A percentile compares a stretch with the other conserved stretches of the same genome.
Evolutionary conservation across 2,888 invertebrate species (phyloP).

Genomic region (Camptogramma bilineatum): DNA sequence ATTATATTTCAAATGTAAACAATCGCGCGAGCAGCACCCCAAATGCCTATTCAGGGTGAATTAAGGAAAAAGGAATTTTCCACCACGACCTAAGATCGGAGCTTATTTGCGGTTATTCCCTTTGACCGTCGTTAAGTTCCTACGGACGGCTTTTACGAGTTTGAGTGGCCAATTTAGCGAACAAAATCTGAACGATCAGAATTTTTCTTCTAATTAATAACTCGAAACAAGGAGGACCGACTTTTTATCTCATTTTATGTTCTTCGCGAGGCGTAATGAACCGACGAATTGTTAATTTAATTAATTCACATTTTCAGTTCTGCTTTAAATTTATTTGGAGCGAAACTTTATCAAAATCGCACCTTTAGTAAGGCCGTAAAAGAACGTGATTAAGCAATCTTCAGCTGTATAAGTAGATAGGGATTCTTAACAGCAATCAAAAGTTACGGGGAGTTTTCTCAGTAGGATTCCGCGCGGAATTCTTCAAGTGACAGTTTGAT

Average conservation of each 20-base stretch:
- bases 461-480: slow-evolving; percentile 82
- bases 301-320: slow-evolving; percentile 52
- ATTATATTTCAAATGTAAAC: slow-evolving; percentile 77
- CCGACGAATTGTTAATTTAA: slow-evolving; percentile 64
- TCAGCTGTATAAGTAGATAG: slow-evolving; percentile 75
- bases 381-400: slow-evolving; percentile 78
- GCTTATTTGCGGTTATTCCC: slow-evolving; percentile 86
- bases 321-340: slow-evolving; percentile 26
- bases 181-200: slow-evolving; percentile 83
- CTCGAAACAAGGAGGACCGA: slow-evolving; percentile 66
- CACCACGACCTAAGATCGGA: slow-evolving; percentile 78
- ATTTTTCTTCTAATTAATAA: slow-evolving; percentile 85
- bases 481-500: slow-evolving; percentile 86
- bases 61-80: slow-evolving; percentile 83
- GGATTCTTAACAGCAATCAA: slow-evolving; percentile 80
- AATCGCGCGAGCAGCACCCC: slow-evolving; percentile 71
- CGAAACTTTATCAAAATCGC: slow-evolving; percentile 40
- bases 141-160: slow-evolving; percentile 82
- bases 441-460: slow-evolving; percentile 82
- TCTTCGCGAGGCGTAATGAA: slow-evolving; percentile 56
- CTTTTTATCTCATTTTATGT: slow-evolving; percentile 33
- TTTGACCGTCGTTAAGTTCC: slow-evolving; percentile 85
- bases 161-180: slow-evolving; percentile 84
- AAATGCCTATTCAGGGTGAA: slow-evolving; percentile 79
- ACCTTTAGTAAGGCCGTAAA: slow-evolving; percentile 47